Percentiles rank a stretch among this genome's conserved stretches.
Evolutionary conservation across 2,113 vertebrate genomes (phyloP).

Genomic region (Epinephelus cyanopodus): DNA sequence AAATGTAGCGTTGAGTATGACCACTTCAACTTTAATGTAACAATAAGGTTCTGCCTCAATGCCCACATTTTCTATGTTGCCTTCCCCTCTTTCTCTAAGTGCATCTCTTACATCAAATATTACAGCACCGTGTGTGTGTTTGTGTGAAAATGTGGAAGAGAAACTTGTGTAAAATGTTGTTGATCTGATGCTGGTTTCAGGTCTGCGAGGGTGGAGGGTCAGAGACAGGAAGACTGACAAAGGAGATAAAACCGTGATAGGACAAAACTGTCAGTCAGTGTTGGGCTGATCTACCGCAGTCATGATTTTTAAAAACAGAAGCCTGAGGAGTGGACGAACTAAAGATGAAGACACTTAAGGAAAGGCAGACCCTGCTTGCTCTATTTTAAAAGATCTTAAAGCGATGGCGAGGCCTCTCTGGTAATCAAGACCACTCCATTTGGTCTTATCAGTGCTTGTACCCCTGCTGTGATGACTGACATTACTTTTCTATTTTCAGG

Average conservation of each 20-base stretch:
- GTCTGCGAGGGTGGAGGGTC: constrained; percentile 48
- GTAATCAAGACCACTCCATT: constrained; percentile 47
- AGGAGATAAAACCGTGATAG: constrained; percentile 59
- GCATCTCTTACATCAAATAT: neutral
- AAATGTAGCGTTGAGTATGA: neutral
- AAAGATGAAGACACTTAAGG: constrained; percentile 10
- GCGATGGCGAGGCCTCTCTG: neutral
- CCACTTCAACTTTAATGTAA: neutral
- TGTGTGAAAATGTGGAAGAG: neutral
- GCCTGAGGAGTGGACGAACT: neutral
- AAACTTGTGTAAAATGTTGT: constrained; percentile 8
- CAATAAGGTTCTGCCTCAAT: neutral
- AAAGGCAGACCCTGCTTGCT: constrained; percentile 21
- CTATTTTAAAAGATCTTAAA: neutral
- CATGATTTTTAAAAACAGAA: neutral
- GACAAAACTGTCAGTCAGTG: neutral
- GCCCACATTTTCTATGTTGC: neutral
- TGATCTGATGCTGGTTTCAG: neutral
- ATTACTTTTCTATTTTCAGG: constrained; percentile 51
- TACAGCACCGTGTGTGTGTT: neutral
- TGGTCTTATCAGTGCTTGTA: constrained; percentile 48
- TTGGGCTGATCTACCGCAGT: neutral
- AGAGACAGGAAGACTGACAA: constrained; percentile 66
- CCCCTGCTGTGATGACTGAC: constrained; percentile 63
- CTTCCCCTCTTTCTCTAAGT: neutral